These are phyloP conservation scores for Coelopa frigida DNA, from an alignment of 1,140 invertebrate genomes.

Conservation along the genomic window DNA sequence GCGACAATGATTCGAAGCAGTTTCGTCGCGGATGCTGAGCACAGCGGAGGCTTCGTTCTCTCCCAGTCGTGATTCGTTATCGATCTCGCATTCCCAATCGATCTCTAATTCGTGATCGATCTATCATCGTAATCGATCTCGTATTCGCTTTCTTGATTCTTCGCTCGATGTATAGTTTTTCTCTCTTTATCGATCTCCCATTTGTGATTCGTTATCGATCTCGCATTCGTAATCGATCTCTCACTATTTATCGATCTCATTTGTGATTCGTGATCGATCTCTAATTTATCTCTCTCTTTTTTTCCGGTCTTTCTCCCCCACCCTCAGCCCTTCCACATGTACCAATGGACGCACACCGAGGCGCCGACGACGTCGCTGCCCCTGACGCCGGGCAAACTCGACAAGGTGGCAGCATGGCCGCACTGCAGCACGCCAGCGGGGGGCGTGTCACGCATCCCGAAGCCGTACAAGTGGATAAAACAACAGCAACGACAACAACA, in stretches of 20 bases:
- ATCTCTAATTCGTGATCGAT: too few relatives aligned
- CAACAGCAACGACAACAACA: conserved; percentile 3
- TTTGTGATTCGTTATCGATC: neutral
- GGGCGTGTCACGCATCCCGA: conserved; percentile 9
- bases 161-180: neutral
- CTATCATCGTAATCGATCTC: neutral
- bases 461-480: conserved; percentile 8
- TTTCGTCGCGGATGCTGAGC: too few relatives aligned
- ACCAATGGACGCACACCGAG: conserved; percentile 80
- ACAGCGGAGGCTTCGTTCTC: too few relatives aligned
- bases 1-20: too few relatives aligned
- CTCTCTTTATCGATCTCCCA: neutral
- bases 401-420: conserved; percentile 42
- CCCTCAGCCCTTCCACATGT: conserved; percentile 84
- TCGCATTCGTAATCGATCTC: neutral
- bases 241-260: neutral
- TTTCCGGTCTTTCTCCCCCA: too few relatives aligned
- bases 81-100: too few relatives aligned
- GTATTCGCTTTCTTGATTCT: neutral
- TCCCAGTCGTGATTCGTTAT: too few relatives aligned
- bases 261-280: too few relatives aligned
- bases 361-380: conserved; percentile 55
- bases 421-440: conserved; percentile 32
- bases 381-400: conserved; percentile 62
- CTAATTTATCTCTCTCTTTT: conserved; percentile 17